A percentile compares a stretch with the other conserved stretches of the same genome.
phyloP scores from a whole-genome alignment of 2,113 vertebrate species.

The Ploceus nigricollis region DNA sequence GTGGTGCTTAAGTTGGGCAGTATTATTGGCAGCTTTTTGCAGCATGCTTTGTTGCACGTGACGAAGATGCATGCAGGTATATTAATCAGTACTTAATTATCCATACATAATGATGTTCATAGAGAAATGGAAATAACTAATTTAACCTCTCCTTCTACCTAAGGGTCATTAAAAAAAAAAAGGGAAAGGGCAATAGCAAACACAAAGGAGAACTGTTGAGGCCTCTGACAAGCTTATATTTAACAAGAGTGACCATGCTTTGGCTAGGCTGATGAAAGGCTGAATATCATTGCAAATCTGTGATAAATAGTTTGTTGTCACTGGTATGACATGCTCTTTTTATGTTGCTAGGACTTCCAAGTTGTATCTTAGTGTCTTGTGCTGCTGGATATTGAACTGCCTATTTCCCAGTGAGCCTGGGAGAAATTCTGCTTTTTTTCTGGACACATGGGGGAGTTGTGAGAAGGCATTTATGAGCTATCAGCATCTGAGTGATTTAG shows the following conservation, averaged over 20 bases:
- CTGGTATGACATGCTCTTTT: background rate
- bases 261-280: background rate
- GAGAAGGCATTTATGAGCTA: constrained; percentile 34
- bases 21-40: background rate
- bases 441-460: constrained; percentile 61
- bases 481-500: background rate
- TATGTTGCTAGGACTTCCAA: background rate
- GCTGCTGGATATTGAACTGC: background rate
- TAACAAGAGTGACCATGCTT: background rate
- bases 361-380: background rate
- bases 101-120: background rate
- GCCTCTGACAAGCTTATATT: background rate
- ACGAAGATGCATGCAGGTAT: background rate
- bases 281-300: background rate
- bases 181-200: background rate
- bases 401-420: background rate
- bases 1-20: background rate
- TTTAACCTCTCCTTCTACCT: background rate
- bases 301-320: background rate
- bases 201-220: background rate
- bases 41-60: background rate
- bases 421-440: background rate
- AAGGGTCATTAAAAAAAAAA: background rate
- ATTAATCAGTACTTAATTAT: background rate
- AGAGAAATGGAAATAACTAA: background rate